Evolutionary conservation across 1,140 invertebrate species (phyloP), one percentile per base, ranked within the genome.

Genomic region (Helicoverpa armigera): DNA sequence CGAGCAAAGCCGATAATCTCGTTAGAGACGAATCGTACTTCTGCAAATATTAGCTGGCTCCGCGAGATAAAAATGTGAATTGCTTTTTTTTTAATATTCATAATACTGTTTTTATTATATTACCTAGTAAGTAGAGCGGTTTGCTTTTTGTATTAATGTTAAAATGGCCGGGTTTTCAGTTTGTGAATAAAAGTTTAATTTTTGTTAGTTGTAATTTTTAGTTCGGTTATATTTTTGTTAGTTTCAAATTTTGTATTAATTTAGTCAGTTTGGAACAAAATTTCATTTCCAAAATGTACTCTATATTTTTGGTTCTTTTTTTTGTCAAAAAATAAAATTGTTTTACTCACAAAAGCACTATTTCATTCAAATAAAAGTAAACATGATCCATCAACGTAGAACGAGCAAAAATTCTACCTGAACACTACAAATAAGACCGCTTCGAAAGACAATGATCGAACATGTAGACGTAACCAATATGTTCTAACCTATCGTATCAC

Each of bases 1-100:
- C 29, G 43, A 16, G n/a, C n/a, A 67, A 73, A 73, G 70, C 70
- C 70, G 70, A 73, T 73, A 73, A 73, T 73, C 70, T 73, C 29
- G 70, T 73, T 73, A 58, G 29, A 16, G 23, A 12, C 4, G 31
- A 73, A 73, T 43, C 53, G 54, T 73, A 29, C 23, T 73, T 58
- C 53, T 73, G 29, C 54, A 73, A 73, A 73, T 73, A 73, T 73
- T 73, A 58, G 53, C 70, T 54, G 69, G 18, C 53, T 43, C 58
- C 12, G 10, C 31, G 53, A 73, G 70, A 73, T 56, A 73, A 56
- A 73, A 56, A 56, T 73, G 23, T 43, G n/a, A 14, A 43, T 58
- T 43, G 18, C 50, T 73, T 58, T 53, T 73, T 18, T 35, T 18
- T 43, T 43, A 73, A 73, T 12, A 31, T 72, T 23, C 23, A 31